These are phyloP conservation scores for Neotoxoptera formosana DNA, from an alignment of 1,140 invertebrate genomes.

Conservation along the genomic window DNA sequence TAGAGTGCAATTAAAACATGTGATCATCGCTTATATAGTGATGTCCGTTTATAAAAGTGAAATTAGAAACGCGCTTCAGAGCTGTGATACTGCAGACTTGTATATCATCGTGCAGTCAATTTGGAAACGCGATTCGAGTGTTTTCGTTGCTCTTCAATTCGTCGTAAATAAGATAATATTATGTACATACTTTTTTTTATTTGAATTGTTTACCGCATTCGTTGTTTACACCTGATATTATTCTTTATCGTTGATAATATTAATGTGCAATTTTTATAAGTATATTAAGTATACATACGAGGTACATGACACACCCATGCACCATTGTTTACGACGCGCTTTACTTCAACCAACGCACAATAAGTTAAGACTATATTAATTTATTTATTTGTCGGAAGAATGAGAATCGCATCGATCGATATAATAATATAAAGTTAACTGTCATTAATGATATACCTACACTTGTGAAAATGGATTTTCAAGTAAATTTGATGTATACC, in stretches of 20 bases:
- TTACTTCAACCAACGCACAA: not conserved
- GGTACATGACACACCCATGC: not conserved
- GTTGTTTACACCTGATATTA: not conserved
- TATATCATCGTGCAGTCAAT: not conserved
- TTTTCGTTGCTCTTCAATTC: not conserved
- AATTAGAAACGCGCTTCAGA: not conserved
- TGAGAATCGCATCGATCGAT: not conserved
- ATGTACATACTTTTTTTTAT: not conserved
- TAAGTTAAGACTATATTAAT: not conserved
- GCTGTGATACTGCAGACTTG: not conserved
- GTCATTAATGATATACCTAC: not conserved
- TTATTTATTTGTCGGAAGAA: not conserved
- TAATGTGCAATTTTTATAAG: not conserved
- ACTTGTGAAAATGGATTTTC: not conserved
- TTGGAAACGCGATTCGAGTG: not conserved
- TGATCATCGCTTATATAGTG: not conserved
- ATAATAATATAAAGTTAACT: not conserved
- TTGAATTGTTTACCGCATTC: not conserved
- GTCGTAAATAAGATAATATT: not conserved
- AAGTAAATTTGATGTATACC: not conserved
- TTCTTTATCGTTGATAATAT: not conserved
- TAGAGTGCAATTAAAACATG: not conserved
- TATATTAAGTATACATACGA: not conserved
- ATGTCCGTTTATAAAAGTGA: conserved; percentile 19
- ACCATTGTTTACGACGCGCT: too few species aligned